These are phyloP conservation scores for Polypterus senegalus DNA, from an alignment of 2,113 vertebrate genomes.

Conservation along the genomic window DNA sequence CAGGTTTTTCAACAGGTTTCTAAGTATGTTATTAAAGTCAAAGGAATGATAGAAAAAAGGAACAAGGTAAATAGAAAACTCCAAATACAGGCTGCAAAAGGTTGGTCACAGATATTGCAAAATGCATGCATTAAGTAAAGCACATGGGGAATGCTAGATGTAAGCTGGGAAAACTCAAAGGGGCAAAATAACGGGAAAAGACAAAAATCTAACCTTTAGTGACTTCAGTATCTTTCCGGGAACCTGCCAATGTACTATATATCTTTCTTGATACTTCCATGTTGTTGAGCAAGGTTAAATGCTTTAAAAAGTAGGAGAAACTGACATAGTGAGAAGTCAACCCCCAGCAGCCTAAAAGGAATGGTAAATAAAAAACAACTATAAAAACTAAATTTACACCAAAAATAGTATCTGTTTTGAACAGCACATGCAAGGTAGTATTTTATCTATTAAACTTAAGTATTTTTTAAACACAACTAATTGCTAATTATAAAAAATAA, in stretches of 20 bases:
- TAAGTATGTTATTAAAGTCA: not conserved
- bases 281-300: conserved; percentile 83
- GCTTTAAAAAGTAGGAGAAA: conserved; percentile 83
- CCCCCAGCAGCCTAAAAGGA: conserved; percentile 63
- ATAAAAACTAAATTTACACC: too few relatives aligned
- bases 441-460: conserved; percentile 20
- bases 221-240: conserved; percentile 65
- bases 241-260: conserved; percentile 70
- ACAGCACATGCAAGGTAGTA: not conserved
- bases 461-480: conserved; percentile 42
- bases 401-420: too few relatives aligned
- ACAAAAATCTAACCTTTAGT: conserved; percentile 60
- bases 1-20: conserved; percentile 26
- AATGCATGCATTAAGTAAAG: conserved; percentile 7
- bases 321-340: conserved; percentile 73
- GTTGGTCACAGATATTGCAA: conserved; percentile 11
- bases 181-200: conserved; percentile 14
- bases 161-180: conserved; percentile 22
- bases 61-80: not conserved
- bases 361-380: conserved; percentile 14
- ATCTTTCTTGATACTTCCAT: conserved; percentile 91
- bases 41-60: not conserved
- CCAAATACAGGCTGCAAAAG: not conserved
- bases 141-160: conserved; percentile 9
- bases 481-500: conserved; percentile 57